A percentile compares a stretch with the other conserved stretches of the same genome.
These are phyloP conservation scores for Murina feae DNA, from an alignment of 2,113 vertebrate species.

Conservation along the genomic window DNA sequence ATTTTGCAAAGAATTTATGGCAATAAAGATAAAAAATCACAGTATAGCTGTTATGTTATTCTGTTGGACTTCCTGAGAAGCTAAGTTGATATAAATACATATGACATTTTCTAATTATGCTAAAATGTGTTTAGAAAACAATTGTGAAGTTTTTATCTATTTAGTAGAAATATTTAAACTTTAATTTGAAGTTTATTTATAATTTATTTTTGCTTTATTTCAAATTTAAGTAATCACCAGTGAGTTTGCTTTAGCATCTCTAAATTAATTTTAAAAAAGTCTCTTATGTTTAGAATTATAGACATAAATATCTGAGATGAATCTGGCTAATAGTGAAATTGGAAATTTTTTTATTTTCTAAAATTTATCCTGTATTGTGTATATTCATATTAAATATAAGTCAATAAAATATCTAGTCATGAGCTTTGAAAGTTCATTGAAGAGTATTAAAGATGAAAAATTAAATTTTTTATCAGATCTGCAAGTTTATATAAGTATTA, in stretches of 20 bases:
- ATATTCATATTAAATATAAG: slow-evolving; percentile 14
- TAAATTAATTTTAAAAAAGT: neutral
- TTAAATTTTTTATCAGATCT: neutral
- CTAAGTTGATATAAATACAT: neutral
- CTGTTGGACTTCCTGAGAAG: slow-evolving; percentile 18
- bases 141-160: neutral
- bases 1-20: slow-evolving; percentile 59
- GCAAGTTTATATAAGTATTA: neutral
- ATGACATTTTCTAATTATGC: neutral
- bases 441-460: neutral
- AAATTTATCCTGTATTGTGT: neutral
- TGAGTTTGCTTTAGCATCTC: neutral
- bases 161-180: neutral
- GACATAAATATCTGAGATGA: slow-evolving; percentile 1
- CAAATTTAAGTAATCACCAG: neutral
- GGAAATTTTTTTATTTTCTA: neutral
- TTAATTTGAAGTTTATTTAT: neutral
- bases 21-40: slow-evolving; percentile 57
- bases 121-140: neutral
- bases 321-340: neutral
- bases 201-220: slow-evolving; percentile 21
- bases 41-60: slow-evolving; percentile 35
- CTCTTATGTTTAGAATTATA: neutral
- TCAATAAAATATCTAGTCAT: neutral
- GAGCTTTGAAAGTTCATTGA: neutral